These are phyloP conservation scores for Congeria kusceri DNA, from an alignment of 2,888 invertebrate genomes.

Conservation along the genomic window DNA sequence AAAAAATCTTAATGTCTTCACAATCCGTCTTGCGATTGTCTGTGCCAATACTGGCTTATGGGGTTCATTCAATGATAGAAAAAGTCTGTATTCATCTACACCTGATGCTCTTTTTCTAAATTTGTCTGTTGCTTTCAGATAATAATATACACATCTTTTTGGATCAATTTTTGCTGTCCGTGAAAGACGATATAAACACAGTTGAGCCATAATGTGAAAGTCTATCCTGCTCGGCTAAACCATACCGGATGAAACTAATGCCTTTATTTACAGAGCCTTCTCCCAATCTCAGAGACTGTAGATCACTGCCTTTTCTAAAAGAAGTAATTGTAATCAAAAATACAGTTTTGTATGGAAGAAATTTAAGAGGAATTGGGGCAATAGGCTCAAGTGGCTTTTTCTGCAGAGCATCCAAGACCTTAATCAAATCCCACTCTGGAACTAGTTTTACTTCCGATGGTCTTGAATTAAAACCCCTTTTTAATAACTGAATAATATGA, in stretches of 20 bases:
- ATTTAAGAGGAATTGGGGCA: conserved; percentile 23
- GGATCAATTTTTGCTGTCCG: conserved; percentile 38
- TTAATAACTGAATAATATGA: conserved; percentile 43
- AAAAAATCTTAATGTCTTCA: conserved; percentile 31
- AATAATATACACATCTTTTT: conserved; percentile 31
- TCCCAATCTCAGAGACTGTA: conserved; percentile 38
- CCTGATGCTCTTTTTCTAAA: conserved; percentile 12
- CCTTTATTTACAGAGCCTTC: conserved; percentile 37
- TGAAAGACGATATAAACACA: conserved; percentile 37
- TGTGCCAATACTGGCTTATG: conserved; percentile 46
- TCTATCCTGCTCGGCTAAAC: conserved; percentile 44
- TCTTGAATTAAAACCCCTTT: conserved; percentile 47
- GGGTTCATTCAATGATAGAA: conserved; percentile 47
- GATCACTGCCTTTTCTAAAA: conserved; percentile 41
- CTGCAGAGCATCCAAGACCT: conserved; percentile 30
- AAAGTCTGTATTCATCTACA: conserved; percentile 15
- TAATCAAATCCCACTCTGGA: conserved; percentile 51
- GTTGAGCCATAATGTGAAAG: conserved; percentile 17
- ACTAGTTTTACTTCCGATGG: conserved; percentile 33
- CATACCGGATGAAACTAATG: conserved; percentile 29
- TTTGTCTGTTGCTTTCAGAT: conserved; percentile 36
- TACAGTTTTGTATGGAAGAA: conserved; percentile 34
- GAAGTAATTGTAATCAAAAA: conserved; percentile 48
- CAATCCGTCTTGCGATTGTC: conserved; percentile 56
- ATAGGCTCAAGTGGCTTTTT: conserved; percentile 52